These are phyloP conservation scores for Rousettus madagascariensis DNA, from an alignment of 2,797 vertebrate species.

Conservation along the genomic window DNA sequence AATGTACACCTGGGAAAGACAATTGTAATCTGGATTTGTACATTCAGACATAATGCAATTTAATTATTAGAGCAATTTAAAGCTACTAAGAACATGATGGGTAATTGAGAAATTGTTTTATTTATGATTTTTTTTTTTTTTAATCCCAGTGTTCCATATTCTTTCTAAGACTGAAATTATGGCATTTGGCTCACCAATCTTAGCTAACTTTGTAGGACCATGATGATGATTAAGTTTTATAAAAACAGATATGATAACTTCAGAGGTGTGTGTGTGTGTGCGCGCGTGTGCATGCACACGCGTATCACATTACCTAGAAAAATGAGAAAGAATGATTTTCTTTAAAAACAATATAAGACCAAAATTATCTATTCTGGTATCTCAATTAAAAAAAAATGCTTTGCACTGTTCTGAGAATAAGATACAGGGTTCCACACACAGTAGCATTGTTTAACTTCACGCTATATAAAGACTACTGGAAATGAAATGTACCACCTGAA, in stretches of 20 bases:
- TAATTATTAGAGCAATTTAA: constrained; percentile 83
- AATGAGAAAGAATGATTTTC: constrained; percentile 66
- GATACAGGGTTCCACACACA: neutral
- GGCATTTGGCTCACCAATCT: neutral
- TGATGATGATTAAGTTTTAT: constrained; percentile 51
- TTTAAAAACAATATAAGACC: constrained; percentile 22
- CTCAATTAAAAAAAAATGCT: constrained; percentile 14
- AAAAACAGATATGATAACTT: constrained; percentile 55
- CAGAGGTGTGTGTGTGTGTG: neutral
- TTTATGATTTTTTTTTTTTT: constrained; percentile 45
- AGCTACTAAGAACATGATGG: constrained; percentile 63
- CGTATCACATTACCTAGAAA: constrained; percentile 50
- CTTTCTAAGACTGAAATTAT: neutral
- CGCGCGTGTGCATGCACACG: too few species aligned
- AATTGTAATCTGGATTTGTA: constrained; percentile 77
- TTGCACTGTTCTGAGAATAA: neutral
- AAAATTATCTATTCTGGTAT: constrained; percentile 29
- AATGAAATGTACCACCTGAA: neutral
- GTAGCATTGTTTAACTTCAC: neutral
- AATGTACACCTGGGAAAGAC: constrained; percentile 82
- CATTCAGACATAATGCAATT: constrained; percentile 80
- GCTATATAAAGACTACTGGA: neutral
- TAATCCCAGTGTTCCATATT: neutral
- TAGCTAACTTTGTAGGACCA: neutral
- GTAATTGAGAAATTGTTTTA: constrained; percentile 76